Conservation (phyloP, 2,797 vertebrate genomes). For the Cossypha polioptera region DNA sequence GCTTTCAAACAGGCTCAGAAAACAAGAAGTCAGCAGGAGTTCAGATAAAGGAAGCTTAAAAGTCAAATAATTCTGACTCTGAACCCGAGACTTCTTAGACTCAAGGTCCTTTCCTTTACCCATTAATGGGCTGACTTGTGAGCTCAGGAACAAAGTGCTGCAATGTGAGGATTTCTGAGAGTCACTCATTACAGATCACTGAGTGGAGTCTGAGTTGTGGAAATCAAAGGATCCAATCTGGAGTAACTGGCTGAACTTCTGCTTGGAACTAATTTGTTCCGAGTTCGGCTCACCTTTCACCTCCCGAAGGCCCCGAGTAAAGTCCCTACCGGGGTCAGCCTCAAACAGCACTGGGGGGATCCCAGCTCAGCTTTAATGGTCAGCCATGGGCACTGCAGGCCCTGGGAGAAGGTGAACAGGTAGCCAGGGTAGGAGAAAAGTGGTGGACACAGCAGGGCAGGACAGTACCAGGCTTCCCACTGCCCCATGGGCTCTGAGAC, state of each 20-base stretch:
- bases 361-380: slow-evolving; percentile 15
- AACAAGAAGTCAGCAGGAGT: slow-evolving; percentile 76
- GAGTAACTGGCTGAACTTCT: slow-evolving; percentile 77
- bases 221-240: slow-evolving; percentile 77
- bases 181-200: slow-evolving; percentile 77
- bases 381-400: background rate
- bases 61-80: slow-evolving; percentile 77
- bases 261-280: slow-evolving; percentile 77
- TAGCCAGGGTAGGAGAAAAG: background rate
- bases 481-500: background rate
- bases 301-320: slow-evolving; percentile 55
- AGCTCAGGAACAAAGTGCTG: slow-evolving; percentile 75
- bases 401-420: background rate
- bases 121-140: slow-evolving; percentile 78
- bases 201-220: slow-evolving; percentile 73
- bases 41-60: slow-evolving; percentile 76
- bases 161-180: slow-evolving; percentile 78
- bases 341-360: slow-evolving; percentile 47
- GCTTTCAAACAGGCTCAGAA: slow-evolving; percentile 75
- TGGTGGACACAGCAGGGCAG: background rate
- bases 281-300: slow-evolving; percentile 72
- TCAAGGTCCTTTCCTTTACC: slow-evolving; percentile 75
- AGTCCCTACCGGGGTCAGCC: slow-evolving; percentile 61
- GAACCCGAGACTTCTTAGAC: slow-evolving; percentile 76
- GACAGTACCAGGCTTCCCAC: background rate